Base-by-base conservation (phyloP, 2,797 vertebrate species). In the Hozukius guyotensis region DNA sequence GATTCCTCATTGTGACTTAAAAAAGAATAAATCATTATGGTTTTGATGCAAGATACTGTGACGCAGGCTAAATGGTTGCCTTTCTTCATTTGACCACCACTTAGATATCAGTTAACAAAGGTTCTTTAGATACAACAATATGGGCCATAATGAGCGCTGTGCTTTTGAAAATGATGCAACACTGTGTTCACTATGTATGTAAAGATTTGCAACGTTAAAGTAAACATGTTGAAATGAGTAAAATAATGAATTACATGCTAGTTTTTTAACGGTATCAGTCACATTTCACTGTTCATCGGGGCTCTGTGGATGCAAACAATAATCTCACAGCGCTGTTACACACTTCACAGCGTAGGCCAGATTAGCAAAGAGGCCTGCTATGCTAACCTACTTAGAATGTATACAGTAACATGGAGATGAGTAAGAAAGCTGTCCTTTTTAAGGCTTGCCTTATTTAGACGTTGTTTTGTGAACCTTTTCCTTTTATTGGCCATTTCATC, bases 401-500 rank as follows among this genome's bases (percentile, higher is more conserved):
- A 52, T 34, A 31, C 56, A 52, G 22, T 52, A 8, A 18, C 4
- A 27, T 38, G 27, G 27, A 46, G 36, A 72, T n/a, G 20, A 38
- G 55, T 49, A 29, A 73, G 5, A 31, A 78, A 55, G 53, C 20
- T 31, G 24, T 59, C 14, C n/a, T 76, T 75, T 80, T 53, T 32
- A 72, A 52, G 29, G 14, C 29, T 80, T 24, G 16, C 8, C 20
- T 57, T 46, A 27, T 79, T 78, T 22, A 63, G 55, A 53, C 6
- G 61, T 60, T 67, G 6, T 38, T 77, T 55, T 49, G 22, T 22
- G 31, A 64, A 38, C 16, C 7, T 66, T 73, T 79, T 29, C 1
- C 25, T 80, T 70, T 72, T 25, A 53, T 75, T 81, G 42, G 9
- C 56, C 62, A 57, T 75, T 62, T 83, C 0, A 62, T 83, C 79